Evolutionary conservation across 1,140 invertebrate species (phyloP), one percentile per base, ranked within the genome.

Genomic region (Metaphire vulgaris): DNA sequence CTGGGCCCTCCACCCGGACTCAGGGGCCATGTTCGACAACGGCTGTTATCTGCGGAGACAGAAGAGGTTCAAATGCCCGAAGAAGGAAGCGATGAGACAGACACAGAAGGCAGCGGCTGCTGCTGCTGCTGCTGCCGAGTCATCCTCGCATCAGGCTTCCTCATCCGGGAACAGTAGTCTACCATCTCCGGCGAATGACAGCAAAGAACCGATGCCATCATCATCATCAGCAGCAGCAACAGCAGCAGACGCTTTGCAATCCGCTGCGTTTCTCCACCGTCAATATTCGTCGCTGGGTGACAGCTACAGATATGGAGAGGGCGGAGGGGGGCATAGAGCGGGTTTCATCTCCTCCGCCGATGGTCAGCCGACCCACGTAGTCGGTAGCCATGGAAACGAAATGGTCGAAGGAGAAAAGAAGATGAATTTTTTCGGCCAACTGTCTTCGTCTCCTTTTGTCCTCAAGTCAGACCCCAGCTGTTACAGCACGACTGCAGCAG

Each of bases 11-110:
- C 32, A 32, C 33, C 30, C 69, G 1, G 29, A 71, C 30, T 95
- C 93, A 72, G 96, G 96, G 2, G n/a, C 32, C 72, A 73, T 73
- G 72, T 73, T 73, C 72, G 41, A 41, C 32, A 56, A 73, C 26
- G 72, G 72, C 33, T 73, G 72, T 16, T 56, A 34, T n/a, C 34
- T 73, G 31, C 32, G 72, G n/a, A 33, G 72, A n/a, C 72, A 73
- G 72, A 73, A 73, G 41, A 33, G 72, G 2, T 73, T 73, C 72
- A 73, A 73, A 41, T 12, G 41, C 69, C 69, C 69, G 16, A 30
- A 71, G 69, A 71, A 71, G 33, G 69, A 71, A 21, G 69, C n/a
- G 30, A n/a, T 71, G 33, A 1, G 69, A 1, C 69, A 71, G 30
- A 31, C 69, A 32, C 69, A 71, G 30, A 71, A 71, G 30, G 15